A percentile compares a stretch with the other conserved stretches of the same genome.
These are phyloP conservation scores for Cephus nigrinus DNA, from an alignment of 2,888 invertebrate species.

Conservation along the genomic window DNA sequence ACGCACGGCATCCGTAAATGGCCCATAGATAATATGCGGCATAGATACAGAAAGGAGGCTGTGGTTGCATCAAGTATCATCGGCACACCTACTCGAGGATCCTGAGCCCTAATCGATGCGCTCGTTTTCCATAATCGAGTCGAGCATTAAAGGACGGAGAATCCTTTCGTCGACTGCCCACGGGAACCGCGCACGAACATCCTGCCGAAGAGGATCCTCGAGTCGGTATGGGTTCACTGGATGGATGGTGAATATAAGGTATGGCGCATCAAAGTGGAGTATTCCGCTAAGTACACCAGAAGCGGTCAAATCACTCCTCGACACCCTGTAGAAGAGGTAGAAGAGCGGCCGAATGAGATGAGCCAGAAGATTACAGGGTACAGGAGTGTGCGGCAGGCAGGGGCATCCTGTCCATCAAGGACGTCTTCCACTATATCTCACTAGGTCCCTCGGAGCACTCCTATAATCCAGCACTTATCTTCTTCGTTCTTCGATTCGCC, in stretches of 20 bases:
- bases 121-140: neutral
- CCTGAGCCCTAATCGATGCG: neutral
- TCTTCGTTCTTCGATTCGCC: slow-evolving; percentile 10
- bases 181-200: neutral
- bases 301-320: slow-evolving; percentile 40
- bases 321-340: slow-evolving; percentile 48
- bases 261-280: neutral
- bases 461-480: slow-evolving; percentile 39
- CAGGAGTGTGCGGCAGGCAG: slow-evolving; percentile 43
- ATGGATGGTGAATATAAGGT: neutral
- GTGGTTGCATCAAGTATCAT: neutral
- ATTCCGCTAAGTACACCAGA: neutral
- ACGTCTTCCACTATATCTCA: slow-evolving; percentile 50
- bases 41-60: neutral
- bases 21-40: neutral
- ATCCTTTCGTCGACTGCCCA: neutral
- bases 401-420: slow-evolving; percentile 59
- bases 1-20: neutral
- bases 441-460: slow-evolving; percentile 20
- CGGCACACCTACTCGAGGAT: neutral
- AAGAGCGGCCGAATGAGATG: slow-evolving; percentile 51
- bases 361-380: slow-evolving; percentile 54
- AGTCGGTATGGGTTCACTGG: neutral
- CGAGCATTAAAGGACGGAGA: neutral
- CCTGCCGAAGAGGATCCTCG: neutral